These are phyloP conservation scores for Dynastes hyllus DNA, from an alignment of 2,888 invertebrate species.

Conservation along the genomic window DNA sequence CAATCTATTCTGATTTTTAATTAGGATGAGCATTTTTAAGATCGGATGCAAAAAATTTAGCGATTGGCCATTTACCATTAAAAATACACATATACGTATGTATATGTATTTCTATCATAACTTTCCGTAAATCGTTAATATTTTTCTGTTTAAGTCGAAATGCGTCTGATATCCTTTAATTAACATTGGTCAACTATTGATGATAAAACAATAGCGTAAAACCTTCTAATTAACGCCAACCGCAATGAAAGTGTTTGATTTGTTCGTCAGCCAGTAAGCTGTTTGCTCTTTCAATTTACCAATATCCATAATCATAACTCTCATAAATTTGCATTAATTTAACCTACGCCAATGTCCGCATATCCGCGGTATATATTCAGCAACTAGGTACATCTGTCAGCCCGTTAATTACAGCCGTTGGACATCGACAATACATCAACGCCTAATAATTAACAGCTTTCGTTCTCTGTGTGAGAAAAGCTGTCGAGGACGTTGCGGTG, in stretches of 20 bases:
- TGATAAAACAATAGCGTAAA: not conserved
- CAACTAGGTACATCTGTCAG: slow-evolving; percentile 18
- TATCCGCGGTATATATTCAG: slow-evolving; percentile 5
- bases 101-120: too few species aligned
- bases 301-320: not conserved
- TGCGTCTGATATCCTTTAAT: not conserved
- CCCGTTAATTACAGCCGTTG: slow-evolving; percentile 35
- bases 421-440: slow-evolving; percentile 28
- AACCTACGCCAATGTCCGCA: slow-evolving; percentile 25
- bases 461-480: slow-evolving; percentile 15
- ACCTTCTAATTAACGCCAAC: not conserved
- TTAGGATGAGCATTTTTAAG: too few species aligned
- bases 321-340: slow-evolving; percentile 3
- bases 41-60: too few species aligned
- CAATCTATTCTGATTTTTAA: too few species aligned
- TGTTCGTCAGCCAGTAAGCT: not conserved
- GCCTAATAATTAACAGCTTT: slow-evolving; percentile 37
- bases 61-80: too few species aligned
- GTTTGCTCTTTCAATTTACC: not conserved
- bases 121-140: too few species aligned
- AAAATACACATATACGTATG: too few species aligned
- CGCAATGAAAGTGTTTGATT: not conserved
- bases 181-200: not conserved
- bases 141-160: too few species aligned
- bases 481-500: slow-evolving; percentile 11